These are phyloP conservation scores for Phenacoccus solenopsis DNA, from an alignment of 1,140 invertebrate species.

Conservation along the genomic window DNA sequence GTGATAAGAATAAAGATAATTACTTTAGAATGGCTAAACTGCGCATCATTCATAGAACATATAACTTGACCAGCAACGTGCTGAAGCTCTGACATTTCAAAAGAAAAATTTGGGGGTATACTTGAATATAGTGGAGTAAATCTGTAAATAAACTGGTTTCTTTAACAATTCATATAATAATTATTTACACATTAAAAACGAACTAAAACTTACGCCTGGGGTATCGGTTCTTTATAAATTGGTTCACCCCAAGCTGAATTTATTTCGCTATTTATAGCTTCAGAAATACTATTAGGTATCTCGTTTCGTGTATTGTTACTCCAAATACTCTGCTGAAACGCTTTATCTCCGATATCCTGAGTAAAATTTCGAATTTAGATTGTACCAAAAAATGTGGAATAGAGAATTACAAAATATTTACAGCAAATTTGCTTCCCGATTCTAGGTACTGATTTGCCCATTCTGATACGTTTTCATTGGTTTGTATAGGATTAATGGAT, in stretches of 20 bases:
- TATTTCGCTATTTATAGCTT: no score
- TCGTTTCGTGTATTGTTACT: neutral
- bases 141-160: neutral
- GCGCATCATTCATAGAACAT: conserved; percentile 12
- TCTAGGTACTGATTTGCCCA: conserved; percentile 45
- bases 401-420: conserved; percentile 29
- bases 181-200: neutral
- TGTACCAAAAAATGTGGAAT: neutral
- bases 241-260: neutral
- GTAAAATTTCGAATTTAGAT: neutral
- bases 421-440: conserved; percentile 41
- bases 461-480: conserved; percentile 24
- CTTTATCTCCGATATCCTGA: neutral
- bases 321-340: conserved; percentile 6
- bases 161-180: neutral
- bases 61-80: neutral
- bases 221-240: neutral
- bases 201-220: neutral
- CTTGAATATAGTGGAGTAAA: no score
- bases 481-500: conserved; percentile 22
- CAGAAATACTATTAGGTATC: neutral
- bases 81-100: neutral
- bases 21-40: conserved; percentile 24
- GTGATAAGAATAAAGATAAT: no score
- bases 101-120: neutral